Conservation (phyloP, 2,888 invertebrate species). For the Brassicogethes aeneus region DNA sequence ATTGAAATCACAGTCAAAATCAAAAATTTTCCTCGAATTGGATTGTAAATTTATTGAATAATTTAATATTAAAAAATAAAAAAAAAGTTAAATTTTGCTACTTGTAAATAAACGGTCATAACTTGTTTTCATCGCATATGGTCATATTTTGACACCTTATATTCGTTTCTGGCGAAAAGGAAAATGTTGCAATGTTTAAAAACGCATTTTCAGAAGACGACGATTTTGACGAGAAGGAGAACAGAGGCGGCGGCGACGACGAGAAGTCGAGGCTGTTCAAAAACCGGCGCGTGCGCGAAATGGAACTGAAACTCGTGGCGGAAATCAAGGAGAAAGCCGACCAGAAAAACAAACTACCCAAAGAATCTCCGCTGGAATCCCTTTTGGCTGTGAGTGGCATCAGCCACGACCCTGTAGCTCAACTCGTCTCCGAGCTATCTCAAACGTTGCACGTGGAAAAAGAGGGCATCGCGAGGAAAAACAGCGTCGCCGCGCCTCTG, state of each 20-base stretch:
- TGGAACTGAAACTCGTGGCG: constrained; percentile 72
- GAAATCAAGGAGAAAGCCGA: constrained; percentile 76
- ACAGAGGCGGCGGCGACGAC: constrained; percentile 28
- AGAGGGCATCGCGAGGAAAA: constrained; percentile 27
- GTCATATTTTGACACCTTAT: too few species aligned
- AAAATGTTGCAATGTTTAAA: background rate
- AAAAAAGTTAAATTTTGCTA: too few species aligned
- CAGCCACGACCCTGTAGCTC: constrained; percentile 65
- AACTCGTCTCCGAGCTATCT: constrained; percentile 75
- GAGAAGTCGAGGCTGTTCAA: constrained; percentile 39
- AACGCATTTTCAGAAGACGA: background rate
- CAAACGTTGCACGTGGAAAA: constrained; percentile 71
- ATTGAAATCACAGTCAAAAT: too few species aligned
- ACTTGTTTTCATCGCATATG: constrained; percentile 13
- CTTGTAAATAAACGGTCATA: too few species aligned
- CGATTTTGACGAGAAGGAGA: constrained; percentile 8
- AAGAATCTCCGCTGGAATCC: constrained; percentile 44
- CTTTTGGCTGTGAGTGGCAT: constrained; percentile 43
- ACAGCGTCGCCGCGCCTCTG: constrained; percentile 18
- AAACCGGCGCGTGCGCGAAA: constrained; percentile 60
- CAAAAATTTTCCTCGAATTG: too few species aligned
- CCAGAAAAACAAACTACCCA: constrained; percentile 49
- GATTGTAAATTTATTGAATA: too few species aligned
- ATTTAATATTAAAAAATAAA: too few species aligned
- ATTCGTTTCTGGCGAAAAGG: too few species aligned